phyloP scores from a whole-genome alignment of 1,140 invertebrate genomes.

The Papilio glaucus region DNA sequence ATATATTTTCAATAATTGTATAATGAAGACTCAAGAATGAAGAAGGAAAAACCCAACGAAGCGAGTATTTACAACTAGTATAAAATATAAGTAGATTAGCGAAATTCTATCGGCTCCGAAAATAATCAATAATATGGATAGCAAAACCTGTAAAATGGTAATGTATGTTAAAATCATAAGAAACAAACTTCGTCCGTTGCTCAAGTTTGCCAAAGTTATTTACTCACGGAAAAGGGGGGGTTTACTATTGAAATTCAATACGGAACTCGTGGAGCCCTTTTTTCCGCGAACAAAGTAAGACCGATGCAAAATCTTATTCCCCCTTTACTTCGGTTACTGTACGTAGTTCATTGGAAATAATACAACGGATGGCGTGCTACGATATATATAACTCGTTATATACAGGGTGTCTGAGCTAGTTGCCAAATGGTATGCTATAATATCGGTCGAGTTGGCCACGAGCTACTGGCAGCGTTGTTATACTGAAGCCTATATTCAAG shows the following conservation, averaged over 20 bases:
- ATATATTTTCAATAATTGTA: no score
- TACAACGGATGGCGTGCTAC: constrained; percentile 50
- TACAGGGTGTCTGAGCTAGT: constrained; percentile 48
- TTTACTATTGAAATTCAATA: constrained; percentile 61
- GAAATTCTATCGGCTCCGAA: not conserved
- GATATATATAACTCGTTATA: constrained; percentile 10
- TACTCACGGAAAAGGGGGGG: constrained; percentile 17
- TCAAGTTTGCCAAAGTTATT: constrained; percentile 37
- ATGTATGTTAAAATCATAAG: constrained; percentile 28
- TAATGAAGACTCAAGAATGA: no score
- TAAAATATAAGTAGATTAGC: no score
- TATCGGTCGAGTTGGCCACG: constrained; percentile 63
- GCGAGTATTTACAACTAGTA: no score
- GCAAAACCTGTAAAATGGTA: constrained; percentile 14
- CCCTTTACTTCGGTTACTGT: constrained; percentile 56
- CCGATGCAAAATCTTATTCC: constrained; percentile 62
- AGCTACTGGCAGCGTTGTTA: constrained; percentile 57
- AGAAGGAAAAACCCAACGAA: no score
- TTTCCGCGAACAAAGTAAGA: constrained; percentile 58
- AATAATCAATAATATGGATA: constrained; percentile 17
- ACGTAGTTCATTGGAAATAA: constrained; percentile 54
- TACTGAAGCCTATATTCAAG: constrained; percentile 48
- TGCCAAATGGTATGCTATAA: constrained; percentile 78
- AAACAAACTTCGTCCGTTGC: constrained; percentile 19
- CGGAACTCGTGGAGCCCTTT: constrained; percentile 48